A percentile compares a stretch with the other conserved stretches of the same genome.
Evolutionary conservation across 2,113 vertebrate genomes (phyloP).

Genomic region (Hiodon tergisus): DNA sequence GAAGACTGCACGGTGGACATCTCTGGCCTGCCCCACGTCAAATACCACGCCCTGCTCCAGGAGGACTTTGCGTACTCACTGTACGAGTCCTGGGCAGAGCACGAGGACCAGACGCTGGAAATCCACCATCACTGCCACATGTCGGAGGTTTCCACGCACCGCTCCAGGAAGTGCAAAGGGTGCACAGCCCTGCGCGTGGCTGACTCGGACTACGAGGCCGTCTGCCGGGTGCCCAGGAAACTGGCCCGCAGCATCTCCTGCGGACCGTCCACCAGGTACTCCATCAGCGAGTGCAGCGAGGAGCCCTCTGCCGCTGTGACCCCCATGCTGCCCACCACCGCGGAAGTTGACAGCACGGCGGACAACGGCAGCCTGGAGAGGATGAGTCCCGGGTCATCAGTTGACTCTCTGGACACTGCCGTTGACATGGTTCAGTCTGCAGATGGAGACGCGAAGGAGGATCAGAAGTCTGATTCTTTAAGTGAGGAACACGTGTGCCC

Average conservation of each 20-base stretch:
- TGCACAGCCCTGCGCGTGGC: conserved; percentile 77
- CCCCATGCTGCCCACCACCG: conserved; percentile 26
- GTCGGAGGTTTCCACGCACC: conserved; percentile 48
- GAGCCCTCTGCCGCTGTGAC: conserved; percentile 47
- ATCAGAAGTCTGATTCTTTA: conserved; percentile 49
- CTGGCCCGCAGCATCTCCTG: conserved; percentile 74
- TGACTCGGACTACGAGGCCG: conserved; percentile 85
- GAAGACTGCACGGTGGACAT: conserved; percentile 60
- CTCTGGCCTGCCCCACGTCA: conserved; percentile 61
- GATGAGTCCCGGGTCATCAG: conserved; percentile 65
- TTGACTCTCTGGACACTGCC: conserved; percentile 72
- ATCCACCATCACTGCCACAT: conserved; percentile 56
- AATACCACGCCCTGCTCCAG: conserved; percentile 76
- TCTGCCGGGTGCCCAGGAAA: conserved; percentile 82
- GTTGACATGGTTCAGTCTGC: conserved; percentile 50
- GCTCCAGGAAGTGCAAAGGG: conserved; percentile 73
- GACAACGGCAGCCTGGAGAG: conserved; percentile 64
- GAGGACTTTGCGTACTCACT: conserved; percentile 83
- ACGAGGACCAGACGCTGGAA: conserved; percentile 63
- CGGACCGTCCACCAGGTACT: conserved; percentile 69
- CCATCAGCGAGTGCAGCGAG: conserved; percentile 50
- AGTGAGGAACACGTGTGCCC: conserved; percentile 46
- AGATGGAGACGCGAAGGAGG: conserved; percentile 46
- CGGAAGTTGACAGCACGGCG: conserved; percentile 42
- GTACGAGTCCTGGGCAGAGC: conserved; percentile 85